phyloP scores from a whole-genome alignment of 1,140 invertebrate genomes.

The Diabrotica undecimpunctata region DNA sequence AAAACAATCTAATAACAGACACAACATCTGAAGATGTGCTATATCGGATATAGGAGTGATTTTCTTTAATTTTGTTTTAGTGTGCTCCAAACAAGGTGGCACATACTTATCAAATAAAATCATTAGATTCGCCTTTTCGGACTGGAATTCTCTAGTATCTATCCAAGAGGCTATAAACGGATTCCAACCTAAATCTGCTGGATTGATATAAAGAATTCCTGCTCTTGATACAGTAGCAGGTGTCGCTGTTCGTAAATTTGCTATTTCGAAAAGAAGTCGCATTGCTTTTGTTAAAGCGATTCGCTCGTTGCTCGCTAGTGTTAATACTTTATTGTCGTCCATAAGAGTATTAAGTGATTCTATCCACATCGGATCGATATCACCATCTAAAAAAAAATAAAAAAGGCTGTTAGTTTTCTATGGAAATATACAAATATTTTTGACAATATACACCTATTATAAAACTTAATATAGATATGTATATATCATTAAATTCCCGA shows the following conservation, averaged over 20 bases:
- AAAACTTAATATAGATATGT: too few relatives aligned
- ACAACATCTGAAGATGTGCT: constrained; percentile 86
- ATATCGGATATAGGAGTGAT: constrained; percentile 90
- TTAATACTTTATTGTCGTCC: constrained; percentile 86
- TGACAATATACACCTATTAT: too few relatives aligned
- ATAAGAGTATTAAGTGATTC: constrained; percentile 87
- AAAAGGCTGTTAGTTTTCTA: neutral
- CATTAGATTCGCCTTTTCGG: constrained; percentile 75
- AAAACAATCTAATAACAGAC: constrained; percentile 83
- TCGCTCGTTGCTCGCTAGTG: constrained; percentile 89
- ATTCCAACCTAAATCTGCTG: constrained; percentile 94
- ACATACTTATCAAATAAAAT: constrained; percentile 95
- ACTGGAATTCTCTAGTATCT: constrained; percentile 68
- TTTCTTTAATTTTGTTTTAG: constrained; percentile 79
- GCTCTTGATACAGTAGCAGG: constrained; percentile 94
- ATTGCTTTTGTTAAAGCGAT: constrained; percentile 88
- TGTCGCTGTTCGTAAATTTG: constrained; percentile 87
- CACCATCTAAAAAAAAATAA: constrained; percentile 64
- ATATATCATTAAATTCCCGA: too few relatives aligned
- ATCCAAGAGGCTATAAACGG: constrained; percentile 93
- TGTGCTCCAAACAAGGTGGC: constrained; percentile 75
- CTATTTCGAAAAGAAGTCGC: constrained; percentile 92
- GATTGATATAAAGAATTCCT: constrained; percentile 87
- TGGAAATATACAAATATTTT: too few relatives aligned
- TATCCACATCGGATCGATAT: constrained; percentile 98